phyloP scores from a whole-genome alignment of 2,113 vertebrate species.

The Aldabrachelys gigantea region DNA sequence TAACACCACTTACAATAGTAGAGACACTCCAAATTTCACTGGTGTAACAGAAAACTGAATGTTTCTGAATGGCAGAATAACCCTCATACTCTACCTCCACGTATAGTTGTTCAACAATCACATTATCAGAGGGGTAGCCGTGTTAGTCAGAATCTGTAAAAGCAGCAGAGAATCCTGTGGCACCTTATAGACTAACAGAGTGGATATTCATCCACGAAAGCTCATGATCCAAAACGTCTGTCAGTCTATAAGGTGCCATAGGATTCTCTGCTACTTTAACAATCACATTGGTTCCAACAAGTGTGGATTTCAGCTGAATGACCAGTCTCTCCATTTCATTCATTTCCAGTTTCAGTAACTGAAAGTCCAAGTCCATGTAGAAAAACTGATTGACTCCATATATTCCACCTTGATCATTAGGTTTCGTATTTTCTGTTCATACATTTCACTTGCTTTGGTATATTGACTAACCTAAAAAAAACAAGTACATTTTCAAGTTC shows the following conservation, averaged over 20 bases:
- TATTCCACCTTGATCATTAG: constrained; percentile 79
- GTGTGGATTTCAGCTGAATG: constrained; percentile 70
- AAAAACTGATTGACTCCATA: constrained; percentile 78
- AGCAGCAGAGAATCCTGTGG: too few relatives aligned
- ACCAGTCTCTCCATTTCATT: constrained; percentile 77
- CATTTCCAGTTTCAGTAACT: constrained; percentile 80
- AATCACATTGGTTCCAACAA: too few relatives aligned
- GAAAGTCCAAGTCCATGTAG: constrained; percentile 79
- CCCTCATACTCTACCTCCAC: constrained; percentile 74
- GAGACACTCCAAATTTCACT: not conserved
- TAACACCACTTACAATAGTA: not conserved
- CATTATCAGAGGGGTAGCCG: too few relatives aligned
- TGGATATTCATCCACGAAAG: too few relatives aligned
- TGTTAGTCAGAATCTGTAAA: too few relatives aligned
- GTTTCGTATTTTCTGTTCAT: constrained; percentile 81
- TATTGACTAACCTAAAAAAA: constrained; percentile 82
- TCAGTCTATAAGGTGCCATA: too few relatives aligned
- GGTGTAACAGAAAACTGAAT: not conserved
- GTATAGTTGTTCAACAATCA: constrained; percentile 75
- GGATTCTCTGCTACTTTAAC: too few relatives aligned
- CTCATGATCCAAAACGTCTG: too few relatives aligned
- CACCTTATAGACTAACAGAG: too few relatives aligned
- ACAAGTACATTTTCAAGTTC: not conserved
- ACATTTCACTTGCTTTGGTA: constrained; percentile 75
- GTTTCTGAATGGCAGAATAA: not conserved